Evolutionary conservation across 2,113 vertebrate species (phyloP).

Genomic region (Hydrolagus affinis): DNA sequence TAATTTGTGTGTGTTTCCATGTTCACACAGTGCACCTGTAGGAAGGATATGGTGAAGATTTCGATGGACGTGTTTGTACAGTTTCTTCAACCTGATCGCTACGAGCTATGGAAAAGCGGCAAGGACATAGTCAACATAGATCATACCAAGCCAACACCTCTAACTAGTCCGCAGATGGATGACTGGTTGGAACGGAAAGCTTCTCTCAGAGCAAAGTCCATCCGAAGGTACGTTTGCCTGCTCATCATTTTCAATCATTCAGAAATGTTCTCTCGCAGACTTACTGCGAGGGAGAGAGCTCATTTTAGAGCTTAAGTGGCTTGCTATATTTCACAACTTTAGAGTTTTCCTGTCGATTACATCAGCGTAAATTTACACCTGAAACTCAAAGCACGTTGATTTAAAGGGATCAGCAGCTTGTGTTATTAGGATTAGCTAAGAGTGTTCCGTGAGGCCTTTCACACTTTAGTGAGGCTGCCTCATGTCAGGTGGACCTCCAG

Average conservation of each 20-base stretch:
- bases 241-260: not conserved
- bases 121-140: slow-evolving; percentile 74
- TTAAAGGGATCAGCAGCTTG: no score
- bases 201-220: slow-evolving; percentile 61
- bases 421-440: no score
- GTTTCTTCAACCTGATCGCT: slow-evolving; percentile 83
- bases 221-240: slow-evolving; percentile 62
- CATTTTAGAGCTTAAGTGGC: no score
- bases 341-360: no score
- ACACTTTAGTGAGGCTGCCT: no score
- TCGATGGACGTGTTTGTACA: slow-evolving; percentile 97
- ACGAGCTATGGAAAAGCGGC: slow-evolving; percentile 89
- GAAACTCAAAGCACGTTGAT: no score
- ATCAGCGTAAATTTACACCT: no score
- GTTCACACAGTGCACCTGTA: slow-evolving; percentile 73
- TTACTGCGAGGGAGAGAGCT: no score
- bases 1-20: not conserved
- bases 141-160: slow-evolving; percentile 73
- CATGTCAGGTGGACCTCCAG: no score
- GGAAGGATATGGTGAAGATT: slow-evolving; percentile 98
- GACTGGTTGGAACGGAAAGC: slow-evolving; percentile 73
- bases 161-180: slow-evolving; percentile 76
- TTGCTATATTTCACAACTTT: no score
- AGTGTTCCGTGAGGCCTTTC: no score
- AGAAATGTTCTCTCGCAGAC: not conserved